A percentile compares a stretch with the other conserved stretches of the same genome.
Conservation (phyloP, 2,113 vertebrate species). For the Hippocampus abdominalis region DNA sequence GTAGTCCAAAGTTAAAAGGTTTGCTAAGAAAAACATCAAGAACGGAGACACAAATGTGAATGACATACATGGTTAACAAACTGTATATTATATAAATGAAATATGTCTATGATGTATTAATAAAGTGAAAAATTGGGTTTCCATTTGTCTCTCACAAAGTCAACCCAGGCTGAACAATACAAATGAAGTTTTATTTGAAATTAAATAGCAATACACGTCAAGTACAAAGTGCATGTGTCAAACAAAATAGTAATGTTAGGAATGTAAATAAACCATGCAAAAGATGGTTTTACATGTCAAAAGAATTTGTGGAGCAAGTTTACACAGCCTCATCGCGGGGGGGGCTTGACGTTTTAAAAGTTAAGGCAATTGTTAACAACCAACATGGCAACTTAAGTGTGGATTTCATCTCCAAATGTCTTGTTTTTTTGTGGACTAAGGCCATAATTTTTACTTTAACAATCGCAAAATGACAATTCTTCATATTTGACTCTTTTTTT, state of each 20-base stretch:
- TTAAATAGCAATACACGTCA: background rate
- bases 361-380: background rate
- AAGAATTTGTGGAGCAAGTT: background rate
- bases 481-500: too few relatives aligned
- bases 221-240: background rate
- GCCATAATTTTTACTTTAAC: too few relatives aligned
- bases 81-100: conserved; percentile 76
- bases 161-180: too few relatives aligned
- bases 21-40: conserved; percentile 66
- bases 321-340: too few relatives aligned
- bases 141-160: background rate
- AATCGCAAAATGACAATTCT: too few relatives aligned
- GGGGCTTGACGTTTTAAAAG: too few relatives aligned
- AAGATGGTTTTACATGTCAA: background rate
- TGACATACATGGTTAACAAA: conserved; percentile 68
- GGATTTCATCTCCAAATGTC: too few relatives aligned
- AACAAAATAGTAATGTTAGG: background rate
- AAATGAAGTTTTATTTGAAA: background rate
- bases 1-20: conserved; percentile 70
- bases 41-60: conserved; percentile 72
- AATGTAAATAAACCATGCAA: background rate
- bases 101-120: conserved; percentile 75
- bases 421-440: too few relatives aligned
- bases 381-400: too few relatives aligned
- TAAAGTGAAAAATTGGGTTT: conserved; percentile 58